Percentiles rank a stretch among this genome's conserved stretches.
phyloP scores from a whole-genome alignment of 2,888 invertebrate species.

The Drosophila flavopinicola region DNA sequence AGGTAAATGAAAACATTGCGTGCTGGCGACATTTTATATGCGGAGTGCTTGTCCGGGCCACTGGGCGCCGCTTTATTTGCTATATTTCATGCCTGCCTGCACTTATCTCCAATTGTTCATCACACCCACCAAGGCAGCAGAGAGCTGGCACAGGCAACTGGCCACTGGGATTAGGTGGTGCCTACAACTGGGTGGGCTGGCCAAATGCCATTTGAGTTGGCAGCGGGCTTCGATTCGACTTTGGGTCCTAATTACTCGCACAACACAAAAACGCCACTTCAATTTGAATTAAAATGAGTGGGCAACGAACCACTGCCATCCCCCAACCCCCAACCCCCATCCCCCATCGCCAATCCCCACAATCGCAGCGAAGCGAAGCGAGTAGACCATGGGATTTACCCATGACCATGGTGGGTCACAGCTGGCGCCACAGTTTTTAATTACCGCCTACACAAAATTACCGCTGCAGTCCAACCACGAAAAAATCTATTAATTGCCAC shows the following conservation, averaged over 20 bases:
- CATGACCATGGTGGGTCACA: slow-evolving; percentile 50
- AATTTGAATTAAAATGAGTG: slow-evolving; percentile 77
- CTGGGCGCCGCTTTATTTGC: slow-evolving; percentile 66
- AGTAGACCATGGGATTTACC: slow-evolving; percentile 11
- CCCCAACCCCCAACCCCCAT: background rate
- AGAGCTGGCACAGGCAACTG: background rate
- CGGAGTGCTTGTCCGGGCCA: slow-evolving; percentile 26
- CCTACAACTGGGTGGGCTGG: slow-evolving; percentile 24
- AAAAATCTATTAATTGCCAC: slow-evolving; percentile 66
- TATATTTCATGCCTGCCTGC: slow-evolving; percentile 79
- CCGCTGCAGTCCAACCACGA: slow-evolving; percentile 50
- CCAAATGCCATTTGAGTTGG: slow-evolving; percentile 69
- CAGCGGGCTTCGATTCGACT: slow-evolving; percentile 68
- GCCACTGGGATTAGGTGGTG: background rate
- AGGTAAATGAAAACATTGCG: slow-evolving; percentile 80
- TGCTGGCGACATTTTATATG: slow-evolving; percentile 73
- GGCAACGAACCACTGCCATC: slow-evolving; percentile 4
- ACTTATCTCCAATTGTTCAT: slow-evolving; percentile 78
- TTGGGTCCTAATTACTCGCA: slow-evolving; percentile 75
- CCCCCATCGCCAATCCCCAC: background rate
- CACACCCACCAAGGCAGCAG: slow-evolving; percentile 33
- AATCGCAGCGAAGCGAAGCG: background rate
- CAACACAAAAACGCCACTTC: slow-evolving; percentile 74
- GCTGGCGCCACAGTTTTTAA: slow-evolving; percentile 76
- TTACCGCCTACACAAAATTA: slow-evolving; percentile 75